These are phyloP conservation scores for Drosophila santomea DNA, from an alignment of 1,140 invertebrate genomes.

Conservation along the genomic window DNA sequence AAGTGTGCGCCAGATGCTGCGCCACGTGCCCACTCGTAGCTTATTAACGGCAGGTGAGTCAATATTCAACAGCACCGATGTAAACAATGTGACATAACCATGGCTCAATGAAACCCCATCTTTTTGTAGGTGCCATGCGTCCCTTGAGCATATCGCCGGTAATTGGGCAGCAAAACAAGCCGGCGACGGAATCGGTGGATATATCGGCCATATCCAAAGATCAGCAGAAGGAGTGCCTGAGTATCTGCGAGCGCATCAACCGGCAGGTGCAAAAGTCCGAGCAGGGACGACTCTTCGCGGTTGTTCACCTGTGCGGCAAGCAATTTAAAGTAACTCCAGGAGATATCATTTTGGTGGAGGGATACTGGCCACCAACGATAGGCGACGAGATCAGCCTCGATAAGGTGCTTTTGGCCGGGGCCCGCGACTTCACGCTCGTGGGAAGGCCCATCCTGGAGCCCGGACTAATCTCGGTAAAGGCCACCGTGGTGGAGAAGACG, in stretches of 20 bases:
- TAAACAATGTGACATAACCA: conserved; percentile 63
- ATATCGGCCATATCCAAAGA: conserved; percentile 42
- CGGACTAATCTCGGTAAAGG: conserved; percentile 91
- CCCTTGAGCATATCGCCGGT: conserved; percentile 60
- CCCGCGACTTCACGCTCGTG: conserved; percentile 93
- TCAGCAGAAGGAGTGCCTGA: conserved; percentile 71
- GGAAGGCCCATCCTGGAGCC: conserved; percentile 92
- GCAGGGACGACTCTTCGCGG: conserved; percentile 93
- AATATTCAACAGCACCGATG: background rate
- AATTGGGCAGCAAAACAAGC: conserved; percentile 66
- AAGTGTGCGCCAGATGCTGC: conserved; percentile 57
- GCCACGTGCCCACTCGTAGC: conserved; percentile 35
- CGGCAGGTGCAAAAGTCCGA: conserved; percentile 85
- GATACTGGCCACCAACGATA: conserved; percentile 92
- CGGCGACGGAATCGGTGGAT: conserved; percentile 23
- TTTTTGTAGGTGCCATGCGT: conserved; percentile 62
- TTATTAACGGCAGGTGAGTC: conserved; percentile 31
- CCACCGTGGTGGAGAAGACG: conserved; percentile 95
- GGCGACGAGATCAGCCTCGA: conserved; percentile 94
- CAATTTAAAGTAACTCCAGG: conserved; percentile 95
- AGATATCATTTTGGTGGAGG: conserved; percentile 93
- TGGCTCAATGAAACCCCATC: background rate
- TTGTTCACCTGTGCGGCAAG: conserved; percentile 92
- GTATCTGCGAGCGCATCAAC: conserved; percentile 87
- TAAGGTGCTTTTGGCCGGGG: conserved; percentile 93